A percentile compares a stretch with the other conserved stretches of the same genome.
Evolutionary conservation across 2,888 invertebrate genomes (phyloP).

Genomic region (Heteromyza rotundicornis): DNA sequence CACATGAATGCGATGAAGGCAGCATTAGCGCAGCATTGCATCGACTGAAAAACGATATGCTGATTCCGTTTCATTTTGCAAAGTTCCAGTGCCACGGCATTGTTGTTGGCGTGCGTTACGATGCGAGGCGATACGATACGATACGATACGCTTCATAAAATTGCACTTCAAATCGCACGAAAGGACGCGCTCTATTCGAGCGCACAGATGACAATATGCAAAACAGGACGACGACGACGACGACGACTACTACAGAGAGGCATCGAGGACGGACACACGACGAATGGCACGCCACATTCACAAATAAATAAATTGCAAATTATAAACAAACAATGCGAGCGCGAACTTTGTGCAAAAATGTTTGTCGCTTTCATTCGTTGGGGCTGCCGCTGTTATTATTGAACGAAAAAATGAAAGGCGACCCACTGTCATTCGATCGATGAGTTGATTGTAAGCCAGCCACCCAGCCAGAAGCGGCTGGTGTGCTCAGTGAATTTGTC

Average conservation of each 20-base stretch:
- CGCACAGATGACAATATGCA: background rate
- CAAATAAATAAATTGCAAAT: constrained; percentile 14
- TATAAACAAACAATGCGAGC: constrained; percentile 4
- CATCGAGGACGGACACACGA: background rate
- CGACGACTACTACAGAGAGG: background rate
- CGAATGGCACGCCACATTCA: background rate
- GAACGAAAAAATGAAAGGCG: too few species aligned
- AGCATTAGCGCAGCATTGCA: background rate
- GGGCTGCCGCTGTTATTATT: background rate
- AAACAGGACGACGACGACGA: background rate
- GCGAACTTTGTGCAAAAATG: constrained; percentile 4
- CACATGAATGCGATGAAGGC: background rate
- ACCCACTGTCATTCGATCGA: too few species aligned
- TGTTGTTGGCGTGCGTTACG: too few species aligned
- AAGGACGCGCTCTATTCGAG: background rate
- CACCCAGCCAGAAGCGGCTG: background rate
- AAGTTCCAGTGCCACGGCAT: background rate
- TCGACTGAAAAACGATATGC: constrained; percentile 5
- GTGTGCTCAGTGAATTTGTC: background rate
- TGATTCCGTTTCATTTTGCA: constrained; percentile 1
- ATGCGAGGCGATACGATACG: too few species aligned
- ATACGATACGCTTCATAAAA: constrained; percentile 7
- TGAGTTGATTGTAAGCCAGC: too few species aligned
- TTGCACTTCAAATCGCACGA: constrained; percentile 11
- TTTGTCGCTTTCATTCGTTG: too few species aligned